phyloP scores from a whole-genome alignment of 2,888 invertebrate species.

The Pseudococcus longispinus region DNA sequence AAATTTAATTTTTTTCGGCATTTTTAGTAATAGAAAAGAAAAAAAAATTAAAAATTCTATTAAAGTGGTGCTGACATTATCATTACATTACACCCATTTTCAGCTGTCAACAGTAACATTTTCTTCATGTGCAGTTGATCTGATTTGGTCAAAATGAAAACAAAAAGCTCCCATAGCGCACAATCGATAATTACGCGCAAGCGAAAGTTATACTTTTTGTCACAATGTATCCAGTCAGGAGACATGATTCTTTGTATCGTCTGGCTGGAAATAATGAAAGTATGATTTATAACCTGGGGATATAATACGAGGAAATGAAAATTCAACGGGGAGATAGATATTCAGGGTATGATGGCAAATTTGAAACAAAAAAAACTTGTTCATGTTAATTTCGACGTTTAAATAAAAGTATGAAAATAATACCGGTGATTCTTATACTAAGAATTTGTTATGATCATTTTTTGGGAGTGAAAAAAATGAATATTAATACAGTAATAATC shows the following conservation, averaged over 20 bases:
- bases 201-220: constrained; percentile 35
- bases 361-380: too few species aligned
- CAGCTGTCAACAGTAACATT: constrained; percentile 47
- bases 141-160: constrained; percentile 22
- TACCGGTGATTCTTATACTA: too few species aligned
- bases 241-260: neutral
- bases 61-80: neutral
- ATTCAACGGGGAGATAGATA: too few species aligned
- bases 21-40: neutral
- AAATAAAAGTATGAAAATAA: too few species aligned
- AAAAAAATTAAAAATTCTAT: neutral
- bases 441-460: too few species aligned
- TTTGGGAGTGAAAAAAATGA: too few species aligned
- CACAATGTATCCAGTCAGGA: neutral
- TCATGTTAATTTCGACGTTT: too few species aligned
- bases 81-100: constrained; percentile 26
- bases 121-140: constrained; percentile 36
- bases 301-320: neutral
- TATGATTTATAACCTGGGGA: neutral
- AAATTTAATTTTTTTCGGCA: constrained; percentile 53
- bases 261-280: neutral
- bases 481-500: too few species aligned
- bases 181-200: constrained; percentile 53
- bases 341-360: too few species aligned
- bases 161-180: constrained; percentile 21